A percentile compares a stretch with the other conserved stretches of the same genome.
phyloP scores from a whole-genome alignment of 2,888 invertebrate species.

The Luffia ferchaultella region DNA sequence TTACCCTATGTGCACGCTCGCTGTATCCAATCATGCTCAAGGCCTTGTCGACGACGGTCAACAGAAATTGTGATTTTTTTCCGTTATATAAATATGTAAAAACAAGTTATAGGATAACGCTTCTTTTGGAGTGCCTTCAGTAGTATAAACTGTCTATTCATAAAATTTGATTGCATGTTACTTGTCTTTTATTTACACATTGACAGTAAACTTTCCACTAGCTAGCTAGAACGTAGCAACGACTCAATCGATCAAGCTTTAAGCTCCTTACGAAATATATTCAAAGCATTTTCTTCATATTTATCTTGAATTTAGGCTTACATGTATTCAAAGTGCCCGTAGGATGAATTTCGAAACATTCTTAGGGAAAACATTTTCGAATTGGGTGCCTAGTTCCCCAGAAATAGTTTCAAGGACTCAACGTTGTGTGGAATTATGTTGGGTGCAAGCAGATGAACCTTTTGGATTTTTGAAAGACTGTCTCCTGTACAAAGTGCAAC shows the following conservation, averaged over 20 bases:
- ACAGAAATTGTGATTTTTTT: too few relatives aligned
- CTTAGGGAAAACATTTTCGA: conserved; percentile 24
- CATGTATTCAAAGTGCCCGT: neutral
- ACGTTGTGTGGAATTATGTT: conserved; percentile 29
- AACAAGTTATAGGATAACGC: too few relatives aligned
- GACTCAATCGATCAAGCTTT: neutral
- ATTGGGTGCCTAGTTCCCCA: conserved; percentile 34
- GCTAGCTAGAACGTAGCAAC: neutral
- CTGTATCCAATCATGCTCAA: too few relatives aligned
- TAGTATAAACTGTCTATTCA: too few relatives aligned
- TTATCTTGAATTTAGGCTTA: neutral
- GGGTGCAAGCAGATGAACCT: conserved; percentile 21
- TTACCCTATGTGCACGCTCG: too few relatives aligned
- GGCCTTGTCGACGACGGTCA: too few relatives aligned
- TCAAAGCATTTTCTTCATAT: neutral
- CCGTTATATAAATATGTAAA: too few relatives aligned
- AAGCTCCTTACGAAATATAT: neutral
- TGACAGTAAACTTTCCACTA: too few relatives aligned
- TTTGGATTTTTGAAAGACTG: conserved; percentile 18
- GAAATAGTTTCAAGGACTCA: conserved; percentile 26
- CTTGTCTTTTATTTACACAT: too few relatives aligned
- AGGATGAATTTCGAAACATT: conserved; percentile 26
- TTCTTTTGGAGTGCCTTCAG: too few relatives aligned
- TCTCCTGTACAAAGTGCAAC: conserved; percentile 39
- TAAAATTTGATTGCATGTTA: too few relatives aligned